Percentiles rank a stretch among this genome's conserved stretches.
Conservation (phyloP, 2,888 invertebrate genomes). For the Campoplex capitator region DNA sequence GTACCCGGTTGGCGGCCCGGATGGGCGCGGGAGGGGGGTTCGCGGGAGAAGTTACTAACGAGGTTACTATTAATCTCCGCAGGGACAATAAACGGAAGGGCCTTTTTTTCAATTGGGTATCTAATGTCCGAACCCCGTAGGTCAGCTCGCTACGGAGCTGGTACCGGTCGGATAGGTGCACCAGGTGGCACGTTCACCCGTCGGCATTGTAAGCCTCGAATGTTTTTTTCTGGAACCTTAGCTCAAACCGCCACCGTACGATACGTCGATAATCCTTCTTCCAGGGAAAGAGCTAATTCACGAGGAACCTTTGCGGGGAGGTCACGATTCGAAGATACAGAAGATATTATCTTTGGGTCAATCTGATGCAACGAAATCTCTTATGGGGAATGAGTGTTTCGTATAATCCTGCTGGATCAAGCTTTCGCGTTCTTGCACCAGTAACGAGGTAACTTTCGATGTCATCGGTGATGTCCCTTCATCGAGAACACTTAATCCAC, state of each 20-base stretch:
- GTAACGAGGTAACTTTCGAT: slow-evolving; percentile 60
- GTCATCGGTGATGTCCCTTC: slow-evolving; percentile 29
- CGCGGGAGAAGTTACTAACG: neutral
- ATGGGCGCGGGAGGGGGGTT: slow-evolving; percentile 5
- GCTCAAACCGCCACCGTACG: slow-evolving; percentile 37
- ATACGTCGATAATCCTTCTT: slow-evolving; percentile 25
- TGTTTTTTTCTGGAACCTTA: neutral
- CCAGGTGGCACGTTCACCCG: slow-evolving; percentile 56
- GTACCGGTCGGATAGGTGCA: slow-evolving; percentile 42
- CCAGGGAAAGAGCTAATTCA: neutral
- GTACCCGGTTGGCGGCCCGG: slow-evolving; percentile 8
- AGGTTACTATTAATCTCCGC: neutral
- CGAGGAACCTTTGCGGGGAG: neutral
- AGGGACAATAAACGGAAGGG: neutral
- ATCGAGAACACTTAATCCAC: slow-evolving; percentile 66
- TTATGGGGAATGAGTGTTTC: neutral
- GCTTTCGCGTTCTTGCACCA: neutral
- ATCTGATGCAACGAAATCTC: neutral
- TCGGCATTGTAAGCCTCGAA: slow-evolving; percentile 64
- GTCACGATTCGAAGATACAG: slow-evolving; percentile 1
- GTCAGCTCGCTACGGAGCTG: slow-evolving; percentile 73
- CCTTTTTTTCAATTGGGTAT: neutral
- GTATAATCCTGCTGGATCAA: neutral
- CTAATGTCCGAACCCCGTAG: slow-evolving; percentile 68
- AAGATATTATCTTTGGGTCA: neutral